A percentile compares a stretch with the other conserved stretches of the same genome.
Conservation (phyloP, 2,888 invertebrate genomes). For the Drosophila longiperda region DNA sequence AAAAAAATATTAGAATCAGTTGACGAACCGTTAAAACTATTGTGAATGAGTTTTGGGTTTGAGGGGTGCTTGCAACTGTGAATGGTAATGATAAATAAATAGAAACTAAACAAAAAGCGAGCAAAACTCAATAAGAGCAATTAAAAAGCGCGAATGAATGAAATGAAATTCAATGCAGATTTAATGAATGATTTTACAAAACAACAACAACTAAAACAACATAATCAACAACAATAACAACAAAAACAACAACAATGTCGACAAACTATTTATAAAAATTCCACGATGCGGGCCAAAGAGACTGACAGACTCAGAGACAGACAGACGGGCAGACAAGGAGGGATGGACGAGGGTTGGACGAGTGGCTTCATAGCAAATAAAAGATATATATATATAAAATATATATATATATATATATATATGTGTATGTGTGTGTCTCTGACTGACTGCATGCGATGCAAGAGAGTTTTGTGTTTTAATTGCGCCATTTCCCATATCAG, state of each 20-base stretch:
- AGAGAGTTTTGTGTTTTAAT: conserved; percentile 65
- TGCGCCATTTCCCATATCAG: conserved; percentile 80
- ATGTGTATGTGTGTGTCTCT: conserved; percentile 22
- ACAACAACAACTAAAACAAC: conserved; percentile 53
- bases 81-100: conserved; percentile 25
- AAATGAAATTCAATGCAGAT: conserved; percentile 75
- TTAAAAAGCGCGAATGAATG: conserved; percentile 67
- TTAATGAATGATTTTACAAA: conserved; percentile 70
- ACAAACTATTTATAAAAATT: conserved; percentile 67
- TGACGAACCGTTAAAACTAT: conserved; percentile 1
- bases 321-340: conserved; percentile 13
- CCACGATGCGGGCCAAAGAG: conserved; percentile 4
- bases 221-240: conserved; percentile 47
- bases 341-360: conserved; percentile 32
- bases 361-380: conserved; percentile 16
- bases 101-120: conserved; percentile 22
- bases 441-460: conserved; percentile 38
- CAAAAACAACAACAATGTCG: conserved; percentile 53
- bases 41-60: conserved; percentile 21
- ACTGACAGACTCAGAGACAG: not conserved
- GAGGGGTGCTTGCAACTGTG: conserved; percentile 2
- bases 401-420: not conserved
- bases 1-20: not conserved
- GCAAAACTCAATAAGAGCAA: conserved; percentile 54
- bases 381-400: conserved; percentile 5